These are phyloP conservation scores for Celastrina argiolus DNA, from an alignment of 2,888 invertebrate genomes.

Conservation along the genomic window DNA sequence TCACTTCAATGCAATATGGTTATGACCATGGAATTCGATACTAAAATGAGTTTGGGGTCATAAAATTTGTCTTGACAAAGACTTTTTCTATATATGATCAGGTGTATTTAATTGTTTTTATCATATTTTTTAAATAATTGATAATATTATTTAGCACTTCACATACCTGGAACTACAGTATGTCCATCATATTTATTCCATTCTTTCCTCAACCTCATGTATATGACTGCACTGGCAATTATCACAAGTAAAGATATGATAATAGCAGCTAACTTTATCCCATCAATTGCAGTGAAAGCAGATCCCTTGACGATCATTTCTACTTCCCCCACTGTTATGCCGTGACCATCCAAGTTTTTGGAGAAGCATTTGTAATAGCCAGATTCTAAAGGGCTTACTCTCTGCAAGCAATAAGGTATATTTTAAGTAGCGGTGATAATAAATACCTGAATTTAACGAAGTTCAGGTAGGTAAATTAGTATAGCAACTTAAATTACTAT, in stretches of 20 bases:
- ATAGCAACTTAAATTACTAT: neutral
- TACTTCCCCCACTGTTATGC: slow-evolving; percentile 75
- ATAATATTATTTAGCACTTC: too few relatives aligned
- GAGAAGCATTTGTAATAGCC: slow-evolving; percentile 83
- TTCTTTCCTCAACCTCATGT: slow-evolving; percentile 60
- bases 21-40: too few relatives aligned
- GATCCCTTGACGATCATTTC: slow-evolving; percentile 78
- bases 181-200: slow-evolving; percentile 66
- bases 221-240: slow-evolving; percentile 61
- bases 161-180: slow-evolving; percentile 55
- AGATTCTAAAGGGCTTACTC: slow-evolving; percentile 78
- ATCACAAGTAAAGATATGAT: slow-evolving; percentile 66
- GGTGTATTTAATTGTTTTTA: too few relatives aligned
- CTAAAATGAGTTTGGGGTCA: too few relatives aligned
- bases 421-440: neutral
- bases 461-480: too few relatives aligned
- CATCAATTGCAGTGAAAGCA: slow-evolving; percentile 59
- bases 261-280: slow-evolving; percentile 66
- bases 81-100: too few relatives aligned
- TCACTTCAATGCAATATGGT: too few relatives aligned
- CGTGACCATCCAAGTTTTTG: slow-evolving; percentile 71
- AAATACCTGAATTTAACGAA: too few relatives aligned
- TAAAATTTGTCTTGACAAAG: too few relatives aligned
- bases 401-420: slow-evolving; percentile 53
- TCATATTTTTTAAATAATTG: too few relatives aligned